A percentile compares a stretch with the other conserved stretches of the same genome.
These are phyloP conservation scores for Spodoptera littoralis DNA, from an alignment of 2,888 invertebrate genomes.

Conservation along the genomic window DNA sequence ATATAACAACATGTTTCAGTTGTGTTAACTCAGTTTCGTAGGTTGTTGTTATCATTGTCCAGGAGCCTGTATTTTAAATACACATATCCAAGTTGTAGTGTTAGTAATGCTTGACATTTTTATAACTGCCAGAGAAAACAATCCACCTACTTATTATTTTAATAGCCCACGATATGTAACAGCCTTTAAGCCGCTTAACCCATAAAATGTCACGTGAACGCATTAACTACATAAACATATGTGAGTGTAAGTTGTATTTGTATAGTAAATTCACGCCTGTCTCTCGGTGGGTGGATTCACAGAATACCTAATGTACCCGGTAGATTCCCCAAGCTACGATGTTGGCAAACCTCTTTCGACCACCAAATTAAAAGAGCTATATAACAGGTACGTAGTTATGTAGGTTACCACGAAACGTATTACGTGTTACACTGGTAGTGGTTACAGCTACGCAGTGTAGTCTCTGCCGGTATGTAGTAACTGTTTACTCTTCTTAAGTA, in stretches of 20 bases:
- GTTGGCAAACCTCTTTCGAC: constrained; percentile 60
- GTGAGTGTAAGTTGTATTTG: constrained; percentile 43
- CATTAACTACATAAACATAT: constrained; percentile 37
- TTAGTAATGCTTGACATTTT: neutral
- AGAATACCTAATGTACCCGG: constrained; percentile 55
- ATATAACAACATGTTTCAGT: too few relatives aligned
- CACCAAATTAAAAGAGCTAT: constrained; percentile 59
- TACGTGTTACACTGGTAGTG: constrained; percentile 26
- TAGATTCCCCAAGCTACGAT: constrained; percentile 57
- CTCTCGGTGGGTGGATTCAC: constrained; percentile 53
- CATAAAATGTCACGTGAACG: constrained; percentile 20
- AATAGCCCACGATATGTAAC: neutral
- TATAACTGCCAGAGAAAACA: neutral
- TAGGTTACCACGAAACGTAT: constrained; percentile 43
- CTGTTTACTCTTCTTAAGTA: constrained; percentile 16
- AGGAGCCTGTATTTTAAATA: too few relatives aligned
- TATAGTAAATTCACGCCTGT: constrained; percentile 53
- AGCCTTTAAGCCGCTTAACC: constrained; percentile 1
- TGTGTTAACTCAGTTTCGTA: too few relatives aligned
- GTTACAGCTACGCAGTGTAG: constrained; percentile 15
- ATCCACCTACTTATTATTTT: constrained; percentile 1
- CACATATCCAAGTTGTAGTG: neutral
- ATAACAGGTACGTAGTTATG: constrained; percentile 38
- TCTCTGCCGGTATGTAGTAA: constrained; percentile 2
- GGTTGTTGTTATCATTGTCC: too few relatives aligned